A percentile compares a stretch with the other conserved stretches of the same genome.
phyloP scores from a whole-genome alignment of 1,140 invertebrate species.

The Hestina assimilis region DNA sequence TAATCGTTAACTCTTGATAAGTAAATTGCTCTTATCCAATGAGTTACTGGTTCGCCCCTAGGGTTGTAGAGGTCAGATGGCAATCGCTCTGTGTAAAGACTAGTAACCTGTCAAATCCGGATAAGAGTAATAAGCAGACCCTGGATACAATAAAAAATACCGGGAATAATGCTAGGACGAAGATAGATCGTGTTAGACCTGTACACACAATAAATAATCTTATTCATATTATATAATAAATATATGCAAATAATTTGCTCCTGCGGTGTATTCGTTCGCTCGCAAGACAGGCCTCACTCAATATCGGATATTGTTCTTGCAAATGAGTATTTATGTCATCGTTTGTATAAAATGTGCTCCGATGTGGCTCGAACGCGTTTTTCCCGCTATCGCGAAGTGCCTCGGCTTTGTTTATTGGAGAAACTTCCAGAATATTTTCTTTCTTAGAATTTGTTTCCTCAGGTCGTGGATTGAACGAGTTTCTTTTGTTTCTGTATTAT shows the following conservation, averaged over 20 bases:
- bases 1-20: too few relatives aligned
- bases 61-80: too few relatives aligned
- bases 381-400: slow-evolving; percentile 41
- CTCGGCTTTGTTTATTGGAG: slow-evolving; percentile 52
- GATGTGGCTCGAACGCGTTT: slow-evolving; percentile 45
- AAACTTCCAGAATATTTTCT: slow-evolving; percentile 49
- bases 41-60: too few relatives aligned
- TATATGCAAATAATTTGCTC: slow-evolving; percentile 13
- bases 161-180: too few relatives aligned
- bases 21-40: too few relatives aligned
- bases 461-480: background rate
- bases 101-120: too few relatives aligned
- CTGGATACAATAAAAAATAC: too few relatives aligned
- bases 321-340: slow-evolving; percentile 77
- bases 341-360: slow-evolving; percentile 70
- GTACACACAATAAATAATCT: background rate
- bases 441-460: slow-evolving; percentile 14
- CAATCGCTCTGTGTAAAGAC: too few relatives aligned
- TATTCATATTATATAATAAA: background rate
- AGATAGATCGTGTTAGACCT: background rate
- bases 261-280: slow-evolving; percentile 39
- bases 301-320: slow-evolving; percentile 77
- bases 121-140: too few relatives aligned
- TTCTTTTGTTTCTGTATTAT: slow-evolving; percentile 5
- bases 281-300: slow-evolving; percentile 73